Evolutionary conservation across 2,888 invertebrate genomes (phyloP), one percentile per base, ranked within the genome.

Genomic region (Colostygia pectinataria): DNA sequence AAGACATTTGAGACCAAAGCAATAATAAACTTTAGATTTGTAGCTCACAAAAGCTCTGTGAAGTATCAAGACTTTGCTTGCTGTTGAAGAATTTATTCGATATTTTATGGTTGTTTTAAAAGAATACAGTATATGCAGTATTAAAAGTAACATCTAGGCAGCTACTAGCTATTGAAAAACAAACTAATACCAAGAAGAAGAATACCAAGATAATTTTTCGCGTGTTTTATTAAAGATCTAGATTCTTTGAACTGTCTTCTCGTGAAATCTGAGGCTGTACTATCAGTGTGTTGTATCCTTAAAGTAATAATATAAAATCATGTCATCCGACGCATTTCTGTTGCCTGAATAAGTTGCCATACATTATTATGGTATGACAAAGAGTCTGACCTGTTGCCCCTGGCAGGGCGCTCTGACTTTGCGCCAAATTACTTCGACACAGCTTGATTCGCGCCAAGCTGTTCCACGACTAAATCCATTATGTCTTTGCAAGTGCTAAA

Each of bases 321-420:
- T 27, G 37, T 42, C 36, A 42, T 9, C 8, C 15, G 1, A 28
- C 25, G 20, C 14, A 38, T 36, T 47, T 13, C 20, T 8, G 36
- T 5, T n/a, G 15, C n/a, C 36, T 18, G n/a, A 31, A 31, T 15
- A 2, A 12, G 28, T 42, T 42, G 45, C 36, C 32, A 47, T 33
- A 32, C 36, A 10, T 38, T 25, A n/a, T 25, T 20, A 38, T 20
- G 36, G 27, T 42, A 28, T 52, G 38, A 54, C 37, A 51, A 42
- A 55, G 40, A 42, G 48, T 45, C 24, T 37, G 55, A 78, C 84
- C 74, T 84, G 85, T 85, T 84, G 84, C 82, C 48, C 51, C 63
- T 81, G 81, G 79, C 83, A 77, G 62, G 53, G 51, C 46, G 58
- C 65, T 53, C 73, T 69, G 73, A 71, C 57, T 61, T 57, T 59